Percentiles rank a stretch among this genome's conserved stretches.
phyloP scores from a whole-genome alignment of 2,113 vertebrate species.

The Chlorocebus sabaeus region DNA sequence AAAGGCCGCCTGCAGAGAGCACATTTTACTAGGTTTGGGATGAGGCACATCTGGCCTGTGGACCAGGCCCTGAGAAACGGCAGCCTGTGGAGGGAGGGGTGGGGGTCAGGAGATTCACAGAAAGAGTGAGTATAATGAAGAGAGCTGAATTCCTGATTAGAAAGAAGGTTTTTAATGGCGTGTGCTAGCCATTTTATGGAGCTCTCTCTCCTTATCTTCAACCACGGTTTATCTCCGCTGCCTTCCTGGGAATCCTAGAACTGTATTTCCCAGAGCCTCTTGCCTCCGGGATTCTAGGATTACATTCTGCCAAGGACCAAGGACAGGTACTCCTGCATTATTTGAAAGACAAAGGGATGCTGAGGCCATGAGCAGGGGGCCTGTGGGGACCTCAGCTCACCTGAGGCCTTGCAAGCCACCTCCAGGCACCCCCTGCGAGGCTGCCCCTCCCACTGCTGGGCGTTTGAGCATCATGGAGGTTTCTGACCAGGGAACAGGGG shows the following conservation, averaged over 20 bases:
- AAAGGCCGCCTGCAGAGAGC: not conserved
- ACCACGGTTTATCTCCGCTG: not conserved
- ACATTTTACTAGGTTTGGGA: not conserved
- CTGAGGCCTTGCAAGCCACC: too few relatives aligned
- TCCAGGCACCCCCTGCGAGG: not conserved
- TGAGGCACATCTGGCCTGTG: not conserved
- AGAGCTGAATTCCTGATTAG: not conserved
- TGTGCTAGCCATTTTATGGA: not conserved
- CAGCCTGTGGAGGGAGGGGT: not conserved
- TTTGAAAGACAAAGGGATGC: not conserved
- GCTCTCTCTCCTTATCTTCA: not conserved
- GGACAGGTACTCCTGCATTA: not conserved
- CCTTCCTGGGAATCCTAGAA: not conserved
- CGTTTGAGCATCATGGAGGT: not conserved
- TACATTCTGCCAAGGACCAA: not conserved
- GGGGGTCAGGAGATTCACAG: not conserved
- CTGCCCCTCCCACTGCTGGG: not conserved
- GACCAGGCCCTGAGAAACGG: not conserved
- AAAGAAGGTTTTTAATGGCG: not conserved
- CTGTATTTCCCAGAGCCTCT: not conserved
- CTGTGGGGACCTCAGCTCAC: not conserved
- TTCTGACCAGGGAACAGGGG: not conserved
- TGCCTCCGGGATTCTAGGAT: not conserved
- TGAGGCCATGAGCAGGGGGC: too few relatives aligned
- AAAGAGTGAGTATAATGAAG: not conserved